Evolutionary conservation across 2,888 invertebrate species (phyloP).

Genomic region (Leucophenga maculata): DNA sequence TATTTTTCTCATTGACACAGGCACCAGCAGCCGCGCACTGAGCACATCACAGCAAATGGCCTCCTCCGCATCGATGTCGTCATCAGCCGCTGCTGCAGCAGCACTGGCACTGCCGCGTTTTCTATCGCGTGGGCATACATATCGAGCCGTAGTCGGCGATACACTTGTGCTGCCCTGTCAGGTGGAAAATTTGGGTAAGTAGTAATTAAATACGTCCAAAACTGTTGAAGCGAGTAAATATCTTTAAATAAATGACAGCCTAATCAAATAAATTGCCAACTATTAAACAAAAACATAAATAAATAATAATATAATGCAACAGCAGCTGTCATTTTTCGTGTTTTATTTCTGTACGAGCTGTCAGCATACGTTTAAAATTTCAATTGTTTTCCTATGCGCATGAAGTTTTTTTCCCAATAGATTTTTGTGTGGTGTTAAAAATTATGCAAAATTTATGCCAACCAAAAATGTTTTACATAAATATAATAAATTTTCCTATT

Average conservation of each 20-base stretch:
- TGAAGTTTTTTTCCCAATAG: too few relatives aligned
- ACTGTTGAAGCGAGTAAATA: neutral
- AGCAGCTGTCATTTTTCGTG: neutral
- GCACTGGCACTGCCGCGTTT: slow-evolving; percentile 76
- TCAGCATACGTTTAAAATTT: too few relatives aligned
- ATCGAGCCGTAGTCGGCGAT: slow-evolving; percentile 84
- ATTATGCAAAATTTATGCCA: too few relatives aligned
- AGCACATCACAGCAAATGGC: slow-evolving; percentile 56
- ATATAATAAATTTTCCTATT: too few relatives aligned
- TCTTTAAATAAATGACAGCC: neutral
- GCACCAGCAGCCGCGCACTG: slow-evolving; percentile 65
- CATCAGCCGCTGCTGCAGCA: slow-evolving; percentile 42
- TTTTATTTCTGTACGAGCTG: neutral
- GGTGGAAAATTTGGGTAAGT: slow-evolving; percentile 85
- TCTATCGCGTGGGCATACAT: slow-evolving; percentile 83
- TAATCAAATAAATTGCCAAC: slow-evolving; percentile 19
- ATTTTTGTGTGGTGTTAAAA: too few relatives aligned
- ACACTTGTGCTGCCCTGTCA: slow-evolving; percentile 85
- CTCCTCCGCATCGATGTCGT: slow-evolving; percentile 34
- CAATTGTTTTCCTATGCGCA: too few relatives aligned
- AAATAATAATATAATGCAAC: too few relatives aligned
- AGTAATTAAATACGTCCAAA: neutral
- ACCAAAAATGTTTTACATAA: too few relatives aligned
- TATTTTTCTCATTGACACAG: slow-evolving; percentile 45
- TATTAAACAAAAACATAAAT: slow-evolving; percentile 39